phyloP scores from a whole-genome alignment of 2,888 invertebrate species.

The Bruchidius siliquastri region DNA sequence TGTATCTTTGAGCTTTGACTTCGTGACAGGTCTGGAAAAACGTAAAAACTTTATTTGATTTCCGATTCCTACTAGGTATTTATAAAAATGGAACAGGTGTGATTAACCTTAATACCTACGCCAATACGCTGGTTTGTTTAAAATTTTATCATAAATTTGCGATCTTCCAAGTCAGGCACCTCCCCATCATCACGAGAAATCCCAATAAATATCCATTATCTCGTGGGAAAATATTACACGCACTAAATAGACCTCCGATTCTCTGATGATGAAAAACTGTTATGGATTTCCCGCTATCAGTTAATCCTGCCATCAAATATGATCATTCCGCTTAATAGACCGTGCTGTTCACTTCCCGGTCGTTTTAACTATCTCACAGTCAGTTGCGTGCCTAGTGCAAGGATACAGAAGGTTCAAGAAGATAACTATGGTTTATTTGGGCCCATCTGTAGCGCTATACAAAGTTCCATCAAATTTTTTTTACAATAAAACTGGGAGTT shows the following conservation, averaged over 20 bases:
- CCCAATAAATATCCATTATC: not conserved
- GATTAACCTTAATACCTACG: too few species aligned
- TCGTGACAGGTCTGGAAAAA: too few species aligned
- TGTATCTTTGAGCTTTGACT: too few species aligned
- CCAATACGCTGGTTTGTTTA: too few species aligned
- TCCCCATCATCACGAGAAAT: not conserved
- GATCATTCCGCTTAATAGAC: not conserved
- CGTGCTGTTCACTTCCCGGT: not conserved
- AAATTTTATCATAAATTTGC: too few species aligned
- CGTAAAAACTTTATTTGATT: too few species aligned
- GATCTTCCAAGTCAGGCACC: not conserved
- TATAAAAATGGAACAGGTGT: too few species aligned
- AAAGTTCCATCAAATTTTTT: too few species aligned
- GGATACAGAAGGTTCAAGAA: not conserved
- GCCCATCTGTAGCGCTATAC: too few species aligned
- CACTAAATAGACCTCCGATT: not conserved
- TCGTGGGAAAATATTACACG: not conserved
- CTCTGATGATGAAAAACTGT: not conserved
- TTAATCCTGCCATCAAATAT: not conserved
- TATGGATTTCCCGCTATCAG: not conserved
- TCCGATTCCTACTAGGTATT: too few species aligned
- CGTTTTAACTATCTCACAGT: not conserved
- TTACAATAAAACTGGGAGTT: too few species aligned
- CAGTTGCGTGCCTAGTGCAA: not conserved
- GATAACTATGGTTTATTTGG: too few species aligned